Percentiles rank a stretch among this genome's conserved stretches.
Conservation (phyloP, 2,888 invertebrate genomes). For the Proisotoma minuta region DNA sequence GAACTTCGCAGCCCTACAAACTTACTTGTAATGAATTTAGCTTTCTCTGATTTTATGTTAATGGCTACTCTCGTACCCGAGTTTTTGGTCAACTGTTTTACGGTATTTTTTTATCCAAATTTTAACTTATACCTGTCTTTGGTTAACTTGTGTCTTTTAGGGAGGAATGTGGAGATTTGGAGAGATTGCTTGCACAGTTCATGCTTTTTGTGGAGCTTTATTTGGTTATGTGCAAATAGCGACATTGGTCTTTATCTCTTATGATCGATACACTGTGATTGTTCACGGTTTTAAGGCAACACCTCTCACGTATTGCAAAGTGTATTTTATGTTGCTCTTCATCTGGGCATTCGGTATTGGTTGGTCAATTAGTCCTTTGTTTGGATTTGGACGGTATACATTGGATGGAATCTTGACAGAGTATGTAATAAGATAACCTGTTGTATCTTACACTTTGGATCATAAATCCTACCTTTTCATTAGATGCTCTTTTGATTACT, state of each 20-base stretch:
- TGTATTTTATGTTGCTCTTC: slow-evolving; percentile 49
- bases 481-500: slow-evolving; percentile 77
- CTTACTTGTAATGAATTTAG: slow-evolving; percentile 51
- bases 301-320: slow-evolving; percentile 37
- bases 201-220: slow-evolving; percentile 48
- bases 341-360: slow-evolving; percentile 52
- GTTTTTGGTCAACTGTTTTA: slow-evolving; percentile 25
- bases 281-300: slow-evolving; percentile 44
- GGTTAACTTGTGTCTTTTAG: too few species aligned
- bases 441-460: too few species aligned
- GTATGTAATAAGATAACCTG: too few species aligned
- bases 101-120: too few species aligned
- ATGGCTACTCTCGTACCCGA: slow-evolving; percentile 40
- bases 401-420: slow-evolving; percentile 37
- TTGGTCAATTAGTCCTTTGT: slow-evolving; percentile 51
- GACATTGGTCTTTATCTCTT: slow-evolving; percentile 51
- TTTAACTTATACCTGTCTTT: too few species aligned
- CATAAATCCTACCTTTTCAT: background rate
- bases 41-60: slow-evolving; percentile 51
- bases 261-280: slow-evolving; percentile 53
- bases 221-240: slow-evolving; percentile 53
- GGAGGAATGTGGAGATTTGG: slow-evolving; percentile 40
- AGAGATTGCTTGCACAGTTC: slow-evolving; percentile 26
- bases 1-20: slow-evolving; percentile 50
- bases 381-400: slow-evolving; percentile 50